Conservation (phyloP, 2,797 vertebrate species). For the Ctenosaura bakeri region DNA sequence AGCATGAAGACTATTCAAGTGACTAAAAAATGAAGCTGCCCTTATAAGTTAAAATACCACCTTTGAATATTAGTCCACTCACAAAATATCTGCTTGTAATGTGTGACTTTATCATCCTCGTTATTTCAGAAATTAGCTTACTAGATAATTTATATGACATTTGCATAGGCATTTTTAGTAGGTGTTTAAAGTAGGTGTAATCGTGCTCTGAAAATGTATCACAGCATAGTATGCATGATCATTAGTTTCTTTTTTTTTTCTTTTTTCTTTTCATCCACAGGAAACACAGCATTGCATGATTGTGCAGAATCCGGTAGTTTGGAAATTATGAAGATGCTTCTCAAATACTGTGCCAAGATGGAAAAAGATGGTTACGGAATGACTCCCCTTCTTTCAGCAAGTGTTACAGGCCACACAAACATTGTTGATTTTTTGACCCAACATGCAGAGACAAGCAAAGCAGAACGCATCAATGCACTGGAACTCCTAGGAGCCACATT, state of each 20-base stretch:
- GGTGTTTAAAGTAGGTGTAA: background rate
- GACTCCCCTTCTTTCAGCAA: slow-evolving; percentile 97
- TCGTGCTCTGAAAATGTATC: slow-evolving; percentile 34
- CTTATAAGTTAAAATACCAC: background rate
- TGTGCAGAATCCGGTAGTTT: slow-evolving; percentile 98
- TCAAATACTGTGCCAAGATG: slow-evolving; percentile 96
- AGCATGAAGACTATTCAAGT: slow-evolving; percentile 4
- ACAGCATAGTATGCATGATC: slow-evolving; percentile 29
- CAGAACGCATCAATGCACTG: slow-evolving; percentile 92
- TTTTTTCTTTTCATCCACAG: slow-evolving; percentile 73
- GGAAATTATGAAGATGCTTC: slow-evolving; percentile 98
- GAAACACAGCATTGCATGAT: slow-evolving; percentile 97
- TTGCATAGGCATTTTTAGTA: background rate
- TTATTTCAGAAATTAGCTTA: slow-evolving; percentile 15
- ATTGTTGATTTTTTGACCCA: slow-evolving; percentile 96
- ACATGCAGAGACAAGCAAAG: slow-evolving; percentile 91
- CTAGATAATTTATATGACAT: background rate
- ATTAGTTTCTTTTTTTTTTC: slow-evolving; percentile 52
- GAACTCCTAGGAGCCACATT: slow-evolving; percentile 97
- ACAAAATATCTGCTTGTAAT: background rate
- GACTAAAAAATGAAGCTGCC: slow-evolving; percentile 1
- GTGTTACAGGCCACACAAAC: slow-evolving; percentile 98
- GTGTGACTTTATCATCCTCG: slow-evolving; percentile 1
- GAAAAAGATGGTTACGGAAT: slow-evolving; percentile 98
- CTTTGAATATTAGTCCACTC: slow-evolving; percentile 34